Evolutionary conservation across 1,140 invertebrate genomes (phyloP), one percentile per base, ranked within the genome.

Genomic region (Zophobas atratus): DNA sequence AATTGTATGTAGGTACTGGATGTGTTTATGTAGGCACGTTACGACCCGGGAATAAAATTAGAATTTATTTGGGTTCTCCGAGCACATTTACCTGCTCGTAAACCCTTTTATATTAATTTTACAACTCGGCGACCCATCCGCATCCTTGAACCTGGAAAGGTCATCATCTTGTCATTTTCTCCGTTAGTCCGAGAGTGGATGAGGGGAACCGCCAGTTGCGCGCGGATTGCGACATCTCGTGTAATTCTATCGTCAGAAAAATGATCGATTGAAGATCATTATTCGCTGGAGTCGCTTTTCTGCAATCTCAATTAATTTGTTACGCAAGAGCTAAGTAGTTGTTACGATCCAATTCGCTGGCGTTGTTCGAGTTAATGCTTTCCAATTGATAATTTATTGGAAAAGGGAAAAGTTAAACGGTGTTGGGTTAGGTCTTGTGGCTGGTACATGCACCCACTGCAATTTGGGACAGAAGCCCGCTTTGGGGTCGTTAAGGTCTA

Each of bases 131-230:
- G n/a, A 51, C 4, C 49, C 4, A 20, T 51, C 43, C 4, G n/a
- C 49, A 51, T 51, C 49, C 49, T 51, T 51, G 49, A 51, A 51
- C 49, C 49, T 20, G 43, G 49, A 51, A 20, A 51, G 49, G 49
- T 51, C n/a, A 20, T 20, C 43, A 20, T 20, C 20, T 20, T 20
- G 20, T 20, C 20, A 20, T 20, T 20, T 20, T 20, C 20, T 20
- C 20, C 20, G 20, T 20, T 20, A 20, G 20, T 20, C 20, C 20
- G 20, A 20, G 20, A 20, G 20, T 20, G 20, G 20, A 20, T 20
- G 20, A 20, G 20, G 43, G 43, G 43, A 46, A 4, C 43, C 6
- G 43, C 43, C 43, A 46, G 43, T 4, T 46, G 20, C 20, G 20
- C 20, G 20, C 20, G 20, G 20, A 20, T 20, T 20, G 20, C 20